phyloP scores from a whole-genome alignment of 2,797 vertebrate genomes.

The Microhierax caerulescens region DNA sequence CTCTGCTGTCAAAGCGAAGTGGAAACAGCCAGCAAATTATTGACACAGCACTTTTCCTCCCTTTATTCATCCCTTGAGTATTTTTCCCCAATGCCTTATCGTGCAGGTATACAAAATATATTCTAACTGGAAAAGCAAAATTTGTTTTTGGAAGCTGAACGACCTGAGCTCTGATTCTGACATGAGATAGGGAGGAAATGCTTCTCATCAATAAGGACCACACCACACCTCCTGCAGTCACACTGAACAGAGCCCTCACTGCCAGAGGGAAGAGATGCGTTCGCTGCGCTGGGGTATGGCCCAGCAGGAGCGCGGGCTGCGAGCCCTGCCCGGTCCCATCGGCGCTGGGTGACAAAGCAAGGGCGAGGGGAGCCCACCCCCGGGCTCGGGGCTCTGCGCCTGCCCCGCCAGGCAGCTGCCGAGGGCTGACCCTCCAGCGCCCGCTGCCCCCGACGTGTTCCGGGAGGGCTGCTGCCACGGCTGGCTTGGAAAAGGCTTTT shows the following conservation, averaged over 20 bases:
- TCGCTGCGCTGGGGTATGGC: not conserved
- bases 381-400: not conserved
- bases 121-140: not conserved
- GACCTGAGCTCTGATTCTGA: not conserved
- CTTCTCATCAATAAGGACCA: fast-evolving
- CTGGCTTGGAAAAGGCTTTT: no score
- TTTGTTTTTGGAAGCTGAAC: not conserved
- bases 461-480: fast-evolving
- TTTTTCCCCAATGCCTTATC: not conserved
- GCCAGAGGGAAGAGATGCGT: not conserved
- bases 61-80: not conserved
- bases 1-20: conserved; percentile 4
- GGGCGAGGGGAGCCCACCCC: not conserved
- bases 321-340: not conserved
- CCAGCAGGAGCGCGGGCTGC: not conserved
- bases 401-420: not conserved
- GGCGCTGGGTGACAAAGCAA: not conserved
- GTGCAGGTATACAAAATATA: not conserved
- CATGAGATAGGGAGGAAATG: not conserved
- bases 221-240: fast-evolving
- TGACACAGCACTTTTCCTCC: not conserved
- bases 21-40: not conserved
- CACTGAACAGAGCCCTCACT: fast-evolving
- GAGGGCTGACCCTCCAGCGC: not conserved
- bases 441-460: fast-evolving